Base-by-base conservation (phyloP, 2,797 vertebrate genomes). In the Anguilla obscura region DNA sequence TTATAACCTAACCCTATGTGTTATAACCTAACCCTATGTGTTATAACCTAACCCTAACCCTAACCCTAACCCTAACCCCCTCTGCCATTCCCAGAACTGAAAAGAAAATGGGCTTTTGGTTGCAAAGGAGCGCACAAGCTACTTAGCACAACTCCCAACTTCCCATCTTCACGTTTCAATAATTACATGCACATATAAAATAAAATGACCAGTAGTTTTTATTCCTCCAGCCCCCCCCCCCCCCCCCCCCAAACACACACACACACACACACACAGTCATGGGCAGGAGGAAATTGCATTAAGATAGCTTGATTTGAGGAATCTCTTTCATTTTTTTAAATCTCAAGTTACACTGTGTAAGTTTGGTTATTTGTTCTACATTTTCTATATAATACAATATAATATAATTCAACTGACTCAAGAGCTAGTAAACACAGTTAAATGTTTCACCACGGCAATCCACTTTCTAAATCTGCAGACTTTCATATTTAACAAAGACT, bases 281-380 rank as follows among this genome's bases (percentile, higher is more conserved):
- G 9, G 36, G 21, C 27, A 30, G 27, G 76, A 21, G 45, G 3
- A 5, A 82, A 82, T 45, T 82, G 79, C 16, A 21, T n/a, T 48
- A 82, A 24, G 50, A n/a, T 24, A 48, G 12, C 45, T 82, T 48
- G 79, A n/a, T 48, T 50, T 82, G 79, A 80, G 40, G 18, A 82
- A 45, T n/a, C 48, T 50, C 21, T n/a, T n/a, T 14, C 16, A 18
- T 30, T 56, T 89, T 88, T 88, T 89, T 33, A 10, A 27, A 80
- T 36, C 45, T 50, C 6, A 33, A 63, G 74, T 87, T 88, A 48
- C 21, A n/a, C 27, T 87, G 33, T 80, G 48, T 30, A 86, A 87
- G 58, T 87, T 86, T 91, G 91, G 85, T 86, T 66, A 85, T 83
- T 74, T 86, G 60, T 89, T 89, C 84, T 16, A 63, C 52, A 84